Base-by-base conservation (phyloP, 2,888 invertebrate genomes). In the Cabera pusaria region DNA sequence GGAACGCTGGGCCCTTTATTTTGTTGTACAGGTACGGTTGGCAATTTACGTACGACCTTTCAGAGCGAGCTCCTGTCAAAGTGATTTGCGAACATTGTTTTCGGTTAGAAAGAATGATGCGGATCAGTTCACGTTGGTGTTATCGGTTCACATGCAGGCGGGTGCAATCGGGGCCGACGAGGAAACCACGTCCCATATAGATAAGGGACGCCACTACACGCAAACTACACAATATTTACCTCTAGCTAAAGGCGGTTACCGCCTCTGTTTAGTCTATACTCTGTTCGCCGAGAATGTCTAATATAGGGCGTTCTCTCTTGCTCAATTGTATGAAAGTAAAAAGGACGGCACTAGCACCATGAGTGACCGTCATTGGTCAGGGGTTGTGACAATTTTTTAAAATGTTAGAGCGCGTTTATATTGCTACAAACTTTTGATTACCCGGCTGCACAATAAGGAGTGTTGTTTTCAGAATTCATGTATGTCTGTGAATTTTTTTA, bases 101-200 rank as follows among this genome's bases (percentile, higher is more conserved):
- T 24, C 29, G 43, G 51, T 36, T 43, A 46, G 43, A 48, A 48
- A 47, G 41, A 32, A 36, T 36, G 16, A 44, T 18, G 19, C 6
- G 22, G 37, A 32, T 46, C 39, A 34, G 26, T 35, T 43, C 35
- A 24, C 28, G 33, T 45, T 41, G 33, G 34, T 24, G 21, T 25
- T 31, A 18, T 27, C 25, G 24, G 32, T 41, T 53, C 47, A 50
- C 44, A 14, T 44, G 45, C 41, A 48, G 29, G 47, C 54, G 65
- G 70, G 62, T 67, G 67, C 70, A 64, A 66, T 60, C 64, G 61
- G 69, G 65, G 63, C 64, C 63, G 63, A 65, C 64, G 56, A 84
- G 86, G 83, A 86, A 84, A 82, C 80, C 59, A 74, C 79, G 80
- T 64, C 77, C 81, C 63, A 82, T 62, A 77, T 84, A 82, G 87